Base-by-base conservation (phyloP, 2,797 vertebrate species). In the Crocidura indochinensis region DNA sequence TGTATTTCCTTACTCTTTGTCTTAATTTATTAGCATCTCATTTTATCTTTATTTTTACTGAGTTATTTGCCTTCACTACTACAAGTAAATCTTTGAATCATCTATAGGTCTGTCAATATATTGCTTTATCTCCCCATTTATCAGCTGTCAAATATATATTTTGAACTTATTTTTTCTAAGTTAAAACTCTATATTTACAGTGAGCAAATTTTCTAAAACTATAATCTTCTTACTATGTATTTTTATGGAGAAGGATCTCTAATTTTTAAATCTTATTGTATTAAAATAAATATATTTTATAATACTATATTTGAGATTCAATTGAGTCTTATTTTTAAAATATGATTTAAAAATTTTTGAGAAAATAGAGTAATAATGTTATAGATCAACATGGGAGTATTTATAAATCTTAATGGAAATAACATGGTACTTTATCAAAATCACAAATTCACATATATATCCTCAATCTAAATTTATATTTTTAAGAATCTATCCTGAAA, bases 181-280 rank as follows among this genome's bases (percentile, higher is more conserved):
- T 69, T 51, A 83, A 92, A 87, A 83, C 11, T 46, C 69, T 93
- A 82, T n/a, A 29, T 85, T 90, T 56, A 17, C 1, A 38, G 31
- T 75, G 78, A 11, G 24, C 15, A 68, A 56, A 78, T 79, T 22
- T 10, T 85, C 4, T 27, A 64, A 64, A 26, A 24, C 62, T 27
- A 22, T 17, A 27, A 8, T 56, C 31, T 80, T 79, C 8, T 14
- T 65, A 76, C 71, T 15, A 38, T 38, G 38, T n/a, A 49, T 29
- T 20, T 74, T 51, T 27, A 76, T 1, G n/a, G 2, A 10, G 7
- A 75, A 75, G 2, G 26, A 56, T 87, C 29, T 47, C 12, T 77
- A 56, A 75, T n/a, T 89, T 84, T 81, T 73, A 75, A 78, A 49
- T 69, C 26, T 81, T 87, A 72, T 10, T 20, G 1, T 72, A 38